These are phyloP conservation scores for Anthoptus insignis DNA, from an alignment of 2,888 invertebrate species.

Conservation along the genomic window DNA sequence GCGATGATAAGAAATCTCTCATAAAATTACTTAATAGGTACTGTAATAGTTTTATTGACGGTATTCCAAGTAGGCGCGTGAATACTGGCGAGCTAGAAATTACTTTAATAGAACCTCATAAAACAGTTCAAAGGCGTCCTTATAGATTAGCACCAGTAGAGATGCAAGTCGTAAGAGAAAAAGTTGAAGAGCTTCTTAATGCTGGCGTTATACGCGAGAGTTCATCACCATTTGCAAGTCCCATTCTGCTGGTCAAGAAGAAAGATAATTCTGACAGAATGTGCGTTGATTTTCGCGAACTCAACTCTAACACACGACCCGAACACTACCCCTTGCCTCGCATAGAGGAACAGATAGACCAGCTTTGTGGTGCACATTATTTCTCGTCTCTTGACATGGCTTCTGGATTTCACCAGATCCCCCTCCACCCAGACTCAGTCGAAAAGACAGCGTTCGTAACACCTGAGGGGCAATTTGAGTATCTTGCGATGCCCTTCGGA, in stretches of 20 bases:
- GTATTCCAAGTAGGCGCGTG: slow-evolving; percentile 44
- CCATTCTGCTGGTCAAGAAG: slow-evolving; percentile 45
- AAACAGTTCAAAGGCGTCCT: slow-evolving; percentile 42
- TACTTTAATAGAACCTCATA: slow-evolving; percentile 35
- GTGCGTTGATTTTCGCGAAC: slow-evolving; percentile 50
- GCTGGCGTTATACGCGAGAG: slow-evolving; percentile 52
- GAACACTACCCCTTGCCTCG: slow-evolving; percentile 47
- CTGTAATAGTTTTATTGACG: slow-evolving; percentile 43
- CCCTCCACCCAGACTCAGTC: slow-evolving; percentile 41
- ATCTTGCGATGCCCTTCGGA: slow-evolving; percentile 44
- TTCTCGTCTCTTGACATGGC: slow-evolving; percentile 52
- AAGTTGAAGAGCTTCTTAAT: slow-evolving; percentile 43
- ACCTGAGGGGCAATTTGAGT: slow-evolving; percentile 44
- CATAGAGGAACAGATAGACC: slow-evolving; percentile 39
- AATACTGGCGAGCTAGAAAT: slow-evolving; percentile 43
- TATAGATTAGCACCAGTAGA: slow-evolving; percentile 47
- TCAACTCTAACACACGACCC: slow-evolving; percentile 50
- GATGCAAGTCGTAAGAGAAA: slow-evolving; percentile 47
- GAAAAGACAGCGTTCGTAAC: slow-evolving; percentile 44
- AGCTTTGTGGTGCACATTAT: slow-evolving; percentile 37
- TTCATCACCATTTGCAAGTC: slow-evolving; percentile 52
- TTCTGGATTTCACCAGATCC: slow-evolving; percentile 52
- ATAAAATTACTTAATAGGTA: slow-evolving; percentile 18
- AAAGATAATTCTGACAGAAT: slow-evolving; percentile 43
- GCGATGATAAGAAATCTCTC: slow-evolving; percentile 13